A percentile compares a stretch with the other conserved stretches of the same genome.
These are phyloP conservation scores for Tortricodes alternella DNA, from an alignment of 2,888 invertebrate genomes.

Conservation along the genomic window DNA sequence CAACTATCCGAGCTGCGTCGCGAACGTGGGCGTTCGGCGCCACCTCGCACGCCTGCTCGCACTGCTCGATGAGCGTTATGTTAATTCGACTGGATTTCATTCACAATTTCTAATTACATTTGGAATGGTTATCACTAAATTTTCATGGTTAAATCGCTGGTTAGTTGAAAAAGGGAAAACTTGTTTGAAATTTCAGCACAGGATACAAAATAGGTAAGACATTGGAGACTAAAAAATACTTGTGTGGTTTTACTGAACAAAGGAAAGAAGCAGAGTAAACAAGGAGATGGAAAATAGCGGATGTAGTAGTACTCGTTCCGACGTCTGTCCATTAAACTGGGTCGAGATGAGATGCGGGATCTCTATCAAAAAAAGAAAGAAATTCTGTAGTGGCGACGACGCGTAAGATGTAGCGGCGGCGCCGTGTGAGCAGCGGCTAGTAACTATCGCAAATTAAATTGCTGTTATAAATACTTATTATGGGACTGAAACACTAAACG, in stretches of 20 bases:
- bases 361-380: conserved; percentile 58
- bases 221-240: not conserved
- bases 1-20: conserved; percentile 48
- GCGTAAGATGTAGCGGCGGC: conserved; percentile 49
- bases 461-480: not conserved
- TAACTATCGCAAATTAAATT: conserved; percentile 3
- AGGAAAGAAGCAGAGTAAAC: conserved; percentile 48
- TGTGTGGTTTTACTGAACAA: conserved; percentile 30
- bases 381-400: conserved; percentile 49
- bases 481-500: not conserved
- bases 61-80: conserved; percentile 13
- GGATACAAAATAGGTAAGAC: not conserved
- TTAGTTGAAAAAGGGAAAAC: not conserved
- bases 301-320: conserved; percentile 52
- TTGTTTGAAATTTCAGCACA: not conserved
- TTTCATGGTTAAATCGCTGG: not conserved
- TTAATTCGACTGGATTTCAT: conserved; percentile 2
- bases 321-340: conserved; percentile 62
- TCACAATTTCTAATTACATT: not conserved
- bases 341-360: conserved; percentile 52
- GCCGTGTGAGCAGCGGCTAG: conserved; percentile 43
- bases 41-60: conserved; percentile 5
- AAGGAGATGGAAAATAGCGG: conserved; percentile 62
- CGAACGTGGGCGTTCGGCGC: conserved; percentile 37
- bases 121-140: not conserved